phyloP scores from a whole-genome alignment of 92 coral and sea anemone species.

The Plumapathes pennacea region DNA sequence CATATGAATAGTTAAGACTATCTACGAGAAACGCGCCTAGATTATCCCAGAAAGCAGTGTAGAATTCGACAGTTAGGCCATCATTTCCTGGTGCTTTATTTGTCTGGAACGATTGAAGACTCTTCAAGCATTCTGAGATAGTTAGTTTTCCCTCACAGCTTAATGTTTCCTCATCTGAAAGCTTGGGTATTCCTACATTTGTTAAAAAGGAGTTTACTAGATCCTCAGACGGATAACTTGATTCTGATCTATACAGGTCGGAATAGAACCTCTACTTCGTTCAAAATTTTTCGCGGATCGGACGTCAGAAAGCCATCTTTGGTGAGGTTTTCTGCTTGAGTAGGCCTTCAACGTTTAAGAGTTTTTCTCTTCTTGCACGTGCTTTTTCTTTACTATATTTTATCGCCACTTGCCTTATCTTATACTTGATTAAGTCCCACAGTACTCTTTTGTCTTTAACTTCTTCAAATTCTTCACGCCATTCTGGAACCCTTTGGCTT shows the following conservation, averaged over 20 bases:
- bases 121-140: background rate
- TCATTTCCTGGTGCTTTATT: background rate
- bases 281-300: conserved; percentile 7
- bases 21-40: background rate
- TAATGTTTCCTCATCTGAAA: background rate
- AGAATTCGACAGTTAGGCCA: conserved; percentile 4
- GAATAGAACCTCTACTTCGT: conserved; percentile 11
- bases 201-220: too few species aligned
- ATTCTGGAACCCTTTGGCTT: background rate
- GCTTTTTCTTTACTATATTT: conserved; percentile 30
- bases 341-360: conserved; percentile 11
- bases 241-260: conserved; percentile 9
- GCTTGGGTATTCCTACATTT: background rate
- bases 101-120: background rate
- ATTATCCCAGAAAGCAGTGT: background rate
- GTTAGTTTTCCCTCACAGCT: background rate
- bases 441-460: conserved; percentile 6
- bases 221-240: too few species aligned
- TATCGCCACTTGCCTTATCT: conserved; percentile 23
- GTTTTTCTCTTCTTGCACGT: conserved; percentile 12
- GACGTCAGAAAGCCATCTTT: background rate
- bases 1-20: conserved; percentile 10
- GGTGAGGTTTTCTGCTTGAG: conserved; percentile 5
- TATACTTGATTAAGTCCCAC: conserved; percentile 48
- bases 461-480: conserved; percentile 9